Evolutionary conservation across 30 jellyfish, hydroid and myxozoan genomes (phyloP).

Genomic region (Aurelia coerulea): DNA sequence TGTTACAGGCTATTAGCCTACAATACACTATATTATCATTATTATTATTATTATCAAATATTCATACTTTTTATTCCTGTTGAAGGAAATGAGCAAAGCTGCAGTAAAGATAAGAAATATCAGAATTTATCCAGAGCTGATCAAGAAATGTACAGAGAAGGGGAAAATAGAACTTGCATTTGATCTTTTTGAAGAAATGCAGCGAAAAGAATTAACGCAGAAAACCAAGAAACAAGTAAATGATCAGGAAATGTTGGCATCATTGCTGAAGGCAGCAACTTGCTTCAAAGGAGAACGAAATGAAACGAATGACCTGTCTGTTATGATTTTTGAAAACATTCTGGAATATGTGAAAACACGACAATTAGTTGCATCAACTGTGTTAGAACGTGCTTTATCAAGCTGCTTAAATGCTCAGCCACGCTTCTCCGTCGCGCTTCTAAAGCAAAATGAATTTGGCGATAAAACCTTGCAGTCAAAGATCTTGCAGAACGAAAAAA

Average conservation of each 20-base stretch:
- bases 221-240: slow-evolving; percentile 44
- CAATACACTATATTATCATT: too few relatives aligned
- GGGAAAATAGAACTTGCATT: slow-evolving; percentile 33
- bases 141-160: slow-evolving; percentile 3
- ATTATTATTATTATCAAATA: too few relatives aligned
- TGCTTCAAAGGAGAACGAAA: background rate
- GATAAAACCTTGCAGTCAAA: background rate
- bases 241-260: slow-evolving; percentile 49
- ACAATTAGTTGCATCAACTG: background rate
- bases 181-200: slow-evolving; percentile 56
- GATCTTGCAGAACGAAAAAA: background rate
- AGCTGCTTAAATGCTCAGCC: background rate
- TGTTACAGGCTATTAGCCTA: too few relatives aligned
- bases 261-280: slow-evolving; percentile 4
- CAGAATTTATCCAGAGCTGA: slow-evolving; percentile 48
- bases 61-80: too few relatives aligned
- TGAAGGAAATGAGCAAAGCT: slow-evolving; percentile 32
- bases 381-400: background rate
- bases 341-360: background rate
- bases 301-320: background rate
- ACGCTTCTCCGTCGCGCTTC: background rate
- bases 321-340: background rate
- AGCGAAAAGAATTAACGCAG: slow-evolving; percentile 35
- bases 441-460: background rate
- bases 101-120: slow-evolving; percentile 38